These are phyloP conservation scores for Drosophila mimica DNA, from an alignment of 2,888 invertebrate species.

Conservation along the genomic window DNA sequence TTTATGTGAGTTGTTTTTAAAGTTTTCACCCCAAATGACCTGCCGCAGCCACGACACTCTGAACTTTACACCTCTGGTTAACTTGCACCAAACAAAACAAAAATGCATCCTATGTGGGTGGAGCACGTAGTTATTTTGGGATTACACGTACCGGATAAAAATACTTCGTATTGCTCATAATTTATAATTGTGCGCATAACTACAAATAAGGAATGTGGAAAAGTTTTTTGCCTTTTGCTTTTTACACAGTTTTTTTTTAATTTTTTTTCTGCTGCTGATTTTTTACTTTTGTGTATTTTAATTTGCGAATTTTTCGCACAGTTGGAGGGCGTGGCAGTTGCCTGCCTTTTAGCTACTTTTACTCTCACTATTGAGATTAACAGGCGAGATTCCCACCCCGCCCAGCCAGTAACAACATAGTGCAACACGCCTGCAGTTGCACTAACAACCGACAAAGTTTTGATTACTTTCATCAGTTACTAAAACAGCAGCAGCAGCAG, in stretches of 20 bases:
- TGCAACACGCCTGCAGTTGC: slow-evolving; percentile 60
- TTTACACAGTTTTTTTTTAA: slow-evolving; percentile 23
- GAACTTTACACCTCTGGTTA: slow-evolving; percentile 53
- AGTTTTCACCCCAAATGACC: slow-evolving; percentile 28
- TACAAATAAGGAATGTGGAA: slow-evolving; percentile 21
- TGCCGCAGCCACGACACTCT: not conserved
- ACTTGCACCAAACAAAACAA: slow-evolving; percentile 19
- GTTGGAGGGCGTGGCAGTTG: slow-evolving; percentile 7
- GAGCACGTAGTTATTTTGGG: slow-evolving; percentile 17
- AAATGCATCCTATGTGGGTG: not conserved
- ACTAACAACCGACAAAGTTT: slow-evolving; percentile 67
- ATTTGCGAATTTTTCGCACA: slow-evolving; percentile 42
- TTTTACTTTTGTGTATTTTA: slow-evolving; percentile 37
- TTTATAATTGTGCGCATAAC: slow-evolving; percentile 49
- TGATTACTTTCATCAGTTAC: slow-evolving; percentile 73
- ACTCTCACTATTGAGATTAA: slow-evolving; percentile 73
- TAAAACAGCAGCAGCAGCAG: slow-evolving; percentile 9
- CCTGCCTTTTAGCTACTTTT: slow-evolving; percentile 59
- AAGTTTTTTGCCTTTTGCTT: slow-evolving; percentile 35
- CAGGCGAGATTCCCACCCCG: slow-evolving; percentile 19
- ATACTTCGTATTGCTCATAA: slow-evolving; percentile 34
- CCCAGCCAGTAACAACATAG: slow-evolving; percentile 8
- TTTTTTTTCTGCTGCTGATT: slow-evolving; percentile 18
- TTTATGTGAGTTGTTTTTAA: slow-evolving; percentile 61
- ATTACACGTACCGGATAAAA: slow-evolving; percentile 25